Base-by-base conservation (phyloP, 1,140 invertebrate genomes). In the Lysiphlebus fabarum region DNA sequence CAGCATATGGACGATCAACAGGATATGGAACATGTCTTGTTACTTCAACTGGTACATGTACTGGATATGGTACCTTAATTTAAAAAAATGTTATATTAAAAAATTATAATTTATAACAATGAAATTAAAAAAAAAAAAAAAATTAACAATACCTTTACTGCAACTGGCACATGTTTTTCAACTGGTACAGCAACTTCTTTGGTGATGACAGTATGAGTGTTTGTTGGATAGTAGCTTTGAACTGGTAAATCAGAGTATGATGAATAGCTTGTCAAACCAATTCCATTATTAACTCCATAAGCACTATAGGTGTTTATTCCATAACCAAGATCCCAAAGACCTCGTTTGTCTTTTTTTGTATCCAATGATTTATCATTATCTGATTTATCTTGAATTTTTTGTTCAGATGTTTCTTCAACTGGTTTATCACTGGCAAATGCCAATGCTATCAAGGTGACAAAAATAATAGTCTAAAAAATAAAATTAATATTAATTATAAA, bases 111-210 rank as follows among this genome's bases (percentile, higher is more conserved):
- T 4, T 45, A 34, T 53, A 11, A 41, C n/a, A 43, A 41, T 12
- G 1, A 5, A 9, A 49, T 33, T 34, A 11, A 10, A 9, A n/a
- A 6, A 5, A 5, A 45, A 3, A 14, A 47, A 9, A 26, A 7
- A 4, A 47, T 9, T 53, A n/a, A 36, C 26, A 42, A 57, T 73
- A 77, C 77, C 72, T 76, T 77, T 53, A 74, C 69, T 1, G 72
- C 59, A 12, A 73, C 67, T 9, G 76, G 70, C 14, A 76, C 62
- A 10, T 71, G 76, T 63, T 67, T 78, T 61, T 79, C 76, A 45
- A 78, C 62, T 5, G 74, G 63, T 9, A 77, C 75, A 43, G 72
- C 58, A 4, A 77, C 71, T 67, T 77, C 73, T 45, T 72, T 73
- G 41, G 73, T 76, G 59, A 79, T 59, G 33, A 77, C 62, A 34